phyloP scores from a whole-genome alignment of 1,140 invertebrate species.

The Cardiocondyla obscurior region DNA sequence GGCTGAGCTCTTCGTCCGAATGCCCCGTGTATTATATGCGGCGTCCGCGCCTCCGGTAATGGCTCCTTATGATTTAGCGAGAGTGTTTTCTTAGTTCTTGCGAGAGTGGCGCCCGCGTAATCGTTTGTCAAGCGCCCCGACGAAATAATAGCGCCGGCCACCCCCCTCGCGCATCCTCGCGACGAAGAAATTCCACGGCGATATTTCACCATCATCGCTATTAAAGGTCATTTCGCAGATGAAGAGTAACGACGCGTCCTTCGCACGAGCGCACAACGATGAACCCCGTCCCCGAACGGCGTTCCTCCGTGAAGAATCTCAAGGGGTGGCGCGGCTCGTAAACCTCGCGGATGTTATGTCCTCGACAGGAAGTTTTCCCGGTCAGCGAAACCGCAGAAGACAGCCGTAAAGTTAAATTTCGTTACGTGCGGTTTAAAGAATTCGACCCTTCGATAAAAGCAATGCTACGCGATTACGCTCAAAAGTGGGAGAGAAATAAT shows the following conservation, averaged over 20 bases:
- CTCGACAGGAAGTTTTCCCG: slow-evolving; percentile 25
- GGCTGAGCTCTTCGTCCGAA: slow-evolving; percentile 51
- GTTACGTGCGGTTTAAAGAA: slow-evolving; percentile 22
- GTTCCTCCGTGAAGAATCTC: slow-evolving; percentile 36
- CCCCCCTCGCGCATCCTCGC: slow-evolving; percentile 6
- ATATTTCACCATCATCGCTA: slow-evolving; percentile 79
- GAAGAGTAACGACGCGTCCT: slow-evolving; percentile 77
- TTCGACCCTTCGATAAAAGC: neutral
- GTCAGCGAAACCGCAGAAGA: neutral
- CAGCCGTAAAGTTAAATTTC: neutral
- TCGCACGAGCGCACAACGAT: slow-evolving; percentile 61
- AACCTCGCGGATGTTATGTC: slow-evolving; percentile 4
- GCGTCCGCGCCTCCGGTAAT: slow-evolving; percentile 65
- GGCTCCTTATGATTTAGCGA: slow-evolving; percentile 76
- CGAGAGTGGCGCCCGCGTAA: slow-evolving; percentile 67
- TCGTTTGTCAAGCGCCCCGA: slow-evolving; percentile 73
- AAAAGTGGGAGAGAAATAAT: neutral
- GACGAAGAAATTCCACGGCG: slow-evolving; percentile 59
- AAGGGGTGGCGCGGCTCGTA: slow-evolving; percentile 21
- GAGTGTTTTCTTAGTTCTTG: slow-evolving; percentile 75
- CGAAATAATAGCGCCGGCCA: slow-evolving; percentile 72
- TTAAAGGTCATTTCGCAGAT: slow-evolving; percentile 75
- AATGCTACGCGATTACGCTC: neutral
- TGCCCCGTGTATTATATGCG: slow-evolving; percentile 52
- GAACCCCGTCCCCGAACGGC: slow-evolving; percentile 38